Base-by-base conservation (phyloP, 2,888 invertebrate species). In the Drosophila yooni region DNA sequence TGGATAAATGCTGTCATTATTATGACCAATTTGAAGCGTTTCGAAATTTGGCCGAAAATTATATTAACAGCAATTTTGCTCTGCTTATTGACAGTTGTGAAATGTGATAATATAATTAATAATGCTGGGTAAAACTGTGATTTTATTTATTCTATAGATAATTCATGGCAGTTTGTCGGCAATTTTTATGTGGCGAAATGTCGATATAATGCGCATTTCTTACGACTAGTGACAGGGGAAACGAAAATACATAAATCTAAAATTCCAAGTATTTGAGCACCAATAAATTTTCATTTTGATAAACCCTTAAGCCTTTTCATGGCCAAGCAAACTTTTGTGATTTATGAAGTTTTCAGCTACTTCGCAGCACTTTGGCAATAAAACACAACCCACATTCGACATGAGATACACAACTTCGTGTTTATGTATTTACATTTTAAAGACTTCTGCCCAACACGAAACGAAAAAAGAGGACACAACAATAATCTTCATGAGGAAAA, bases 201-300 rank as follows among this genome's bases (percentile, higher is more conserved):
- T 71, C 76, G 71, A 79, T 79, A 64, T 13, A 36, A 59, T 62
- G 65, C 38, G 51, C 50, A 59, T 63, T 63, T 10, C 61, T 40
- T 50, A 21, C 29, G 53, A 34, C 29, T 13, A 27, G n/a, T 11
- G 46, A 21, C 13, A 54, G 27, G 38, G 43, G 38, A 27, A 66
- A 25, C 27, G 54, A 69, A 79, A 81, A 82, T 70, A 71, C 85
- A 85, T 85, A 85, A 85, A 85, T 85, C 89, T 85, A 67, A 77
- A 89, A 89, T 85, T 87, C 82, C 70, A 77, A 76, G 82, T 82
- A 80, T 82, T 82, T 82, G 81, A 82, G 83, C 74, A 74, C 69
- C 85, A 85, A 85, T 85, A 85, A 85, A 85, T 85, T 85, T 87
- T 85, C 85, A 87, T 85, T 85, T 85, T 85, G 85, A 89, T 85